phyloP scores from a whole-genome alignment of 2,797 vertebrate species.

The Syngnathus acus region DNA sequence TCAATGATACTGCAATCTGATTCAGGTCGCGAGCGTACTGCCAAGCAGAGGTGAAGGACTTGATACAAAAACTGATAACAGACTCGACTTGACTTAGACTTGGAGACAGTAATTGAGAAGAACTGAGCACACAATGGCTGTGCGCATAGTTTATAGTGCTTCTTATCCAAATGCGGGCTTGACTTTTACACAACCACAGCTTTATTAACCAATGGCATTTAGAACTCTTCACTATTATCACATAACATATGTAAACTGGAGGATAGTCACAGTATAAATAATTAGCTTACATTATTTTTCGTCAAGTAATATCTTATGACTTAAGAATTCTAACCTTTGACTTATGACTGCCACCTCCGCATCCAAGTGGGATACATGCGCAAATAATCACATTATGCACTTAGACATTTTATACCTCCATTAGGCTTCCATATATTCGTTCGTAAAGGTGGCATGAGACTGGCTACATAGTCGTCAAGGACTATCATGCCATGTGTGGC shows the following conservation, averaged over 20 bases:
- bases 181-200: too few species aligned
- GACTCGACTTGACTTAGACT: not conserved
- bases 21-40: constrained; percentile 23
- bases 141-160: not conserved
- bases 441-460: not conserved
- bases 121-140: not conserved
- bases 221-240: too few species aligned
- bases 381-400: constrained; percentile 6
- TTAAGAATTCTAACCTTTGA: not conserved
- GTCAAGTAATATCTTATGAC: too few species aligned
- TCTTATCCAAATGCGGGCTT: too few species aligned
- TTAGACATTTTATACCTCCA: not conserved
- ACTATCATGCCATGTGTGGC: not conserved
- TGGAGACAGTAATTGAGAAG: not conserved
- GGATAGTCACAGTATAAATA: too few species aligned
- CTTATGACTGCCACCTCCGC: not conserved
- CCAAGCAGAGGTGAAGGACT: constrained; percentile 5
- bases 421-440: not conserved
- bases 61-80: not conserved
- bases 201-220: too few species aligned
- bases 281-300: too few species aligned
- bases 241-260: too few species aligned
- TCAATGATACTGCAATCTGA: constrained; percentile 40
- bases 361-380: constrained; percentile 31
- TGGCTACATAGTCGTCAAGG: not conserved